A percentile compares a stretch with the other conserved stretches of the same genome.
Evolutionary conservation across 2,888 invertebrate species (phyloP).

Genomic region (Temnothorax rugatulus): DNA sequence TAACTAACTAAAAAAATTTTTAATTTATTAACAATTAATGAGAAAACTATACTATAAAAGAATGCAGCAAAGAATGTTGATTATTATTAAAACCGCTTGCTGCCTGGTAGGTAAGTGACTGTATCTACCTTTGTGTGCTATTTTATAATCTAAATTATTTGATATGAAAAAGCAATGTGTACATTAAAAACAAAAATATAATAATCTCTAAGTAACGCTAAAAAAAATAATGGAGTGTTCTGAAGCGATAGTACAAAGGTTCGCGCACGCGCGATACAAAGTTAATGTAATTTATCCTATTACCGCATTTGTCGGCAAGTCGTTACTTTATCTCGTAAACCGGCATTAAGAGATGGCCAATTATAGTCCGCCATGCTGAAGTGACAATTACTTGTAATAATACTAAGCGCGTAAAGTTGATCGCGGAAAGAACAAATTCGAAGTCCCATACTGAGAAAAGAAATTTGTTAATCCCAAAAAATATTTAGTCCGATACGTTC

Average conservation of each 20-base stretch:
- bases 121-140: background rate
- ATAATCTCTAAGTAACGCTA: background rate
- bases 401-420: slow-evolving; percentile 44
- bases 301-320: slow-evolving; percentile 45
- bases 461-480: too few species aligned
- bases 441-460: too few species aligned
- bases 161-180: background rate
- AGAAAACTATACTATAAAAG: background rate
- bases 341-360: slow-evolving; percentile 49
- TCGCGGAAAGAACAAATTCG: slow-evolving; percentile 32
- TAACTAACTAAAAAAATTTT: background rate
- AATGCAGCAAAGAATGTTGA: background rate
- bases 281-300: slow-evolving; percentile 54
- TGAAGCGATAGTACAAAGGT: background rate
- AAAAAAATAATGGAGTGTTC: slow-evolving; percentile 12
- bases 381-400: slow-evolving; percentile 55
- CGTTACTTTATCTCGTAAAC: slow-evolving; percentile 54
- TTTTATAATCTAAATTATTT: background rate
- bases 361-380: slow-evolving; percentile 51
- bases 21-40: background rate
- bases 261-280: slow-evolving; percentile 21
- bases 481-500: too few species aligned
- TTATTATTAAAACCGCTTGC: background rate
- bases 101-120: too few species aligned
- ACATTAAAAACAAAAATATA: background rate